Evolutionary conservation across 2,797 vertebrate species (phyloP).

Genomic region (Mustela erminea): DNA sequence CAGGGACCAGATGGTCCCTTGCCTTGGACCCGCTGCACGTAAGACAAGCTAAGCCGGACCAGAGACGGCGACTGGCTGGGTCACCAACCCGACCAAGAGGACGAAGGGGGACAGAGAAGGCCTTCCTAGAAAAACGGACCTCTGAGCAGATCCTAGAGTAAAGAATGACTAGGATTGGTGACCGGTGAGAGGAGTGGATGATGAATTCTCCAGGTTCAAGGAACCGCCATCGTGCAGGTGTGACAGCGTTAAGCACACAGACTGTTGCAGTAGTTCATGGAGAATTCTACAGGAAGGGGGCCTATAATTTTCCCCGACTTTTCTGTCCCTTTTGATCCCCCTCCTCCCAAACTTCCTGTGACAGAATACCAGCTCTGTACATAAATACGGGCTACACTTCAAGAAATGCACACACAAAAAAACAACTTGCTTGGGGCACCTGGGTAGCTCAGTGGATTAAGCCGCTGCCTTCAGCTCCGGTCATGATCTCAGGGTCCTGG

Average conservation of each 20-base stretch:
- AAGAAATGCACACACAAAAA: neutral
- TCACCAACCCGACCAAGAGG: fast-evolving
- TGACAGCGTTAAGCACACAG: neutral
- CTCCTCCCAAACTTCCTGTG: neutral
- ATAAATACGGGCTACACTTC: neutral
- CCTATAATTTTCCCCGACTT: neutral
- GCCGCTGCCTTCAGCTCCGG: no score
- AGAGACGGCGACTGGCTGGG: neutral
- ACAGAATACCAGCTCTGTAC: neutral
- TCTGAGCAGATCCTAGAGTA: neutral
- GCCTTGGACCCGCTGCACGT: neutral
- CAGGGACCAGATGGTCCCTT: neutral
- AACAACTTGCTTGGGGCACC: neutral
- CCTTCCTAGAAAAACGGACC: neutral
- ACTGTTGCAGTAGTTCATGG: neutral
- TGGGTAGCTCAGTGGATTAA: no score
- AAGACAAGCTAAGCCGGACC: neutral
- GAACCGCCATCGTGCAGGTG: fast-evolving
- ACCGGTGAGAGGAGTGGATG: neutral
- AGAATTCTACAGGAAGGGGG: neutral
- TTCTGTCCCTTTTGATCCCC: neutral
- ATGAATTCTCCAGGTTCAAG: neutral
- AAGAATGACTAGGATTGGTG: neutral
- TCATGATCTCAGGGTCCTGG: no score
- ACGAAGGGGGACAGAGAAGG: neutral